Evolutionary conservation across 2,888 invertebrate genomes (phyloP).

Genomic region (Matsumyia berberina): DNA sequence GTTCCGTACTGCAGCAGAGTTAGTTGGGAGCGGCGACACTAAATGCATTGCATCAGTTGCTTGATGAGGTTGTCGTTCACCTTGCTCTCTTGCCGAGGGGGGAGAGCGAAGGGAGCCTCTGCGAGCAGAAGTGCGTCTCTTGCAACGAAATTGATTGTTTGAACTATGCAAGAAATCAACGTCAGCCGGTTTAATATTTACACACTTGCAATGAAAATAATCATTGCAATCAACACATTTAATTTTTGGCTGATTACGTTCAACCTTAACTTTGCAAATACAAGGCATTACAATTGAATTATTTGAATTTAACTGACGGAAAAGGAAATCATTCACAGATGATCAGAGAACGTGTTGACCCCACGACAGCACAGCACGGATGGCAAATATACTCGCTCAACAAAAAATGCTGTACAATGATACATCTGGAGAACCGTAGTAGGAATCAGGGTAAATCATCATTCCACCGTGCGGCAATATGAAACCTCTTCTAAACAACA

Average conservation of each 20-base stretch:
- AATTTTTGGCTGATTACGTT: constrained; percentile 7
- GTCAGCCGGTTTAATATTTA: constrained; percentile 7
- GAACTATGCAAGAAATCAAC: background rate
- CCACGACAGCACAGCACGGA: too few species aligned
- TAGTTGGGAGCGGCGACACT: background rate
- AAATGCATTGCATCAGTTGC: background rate
- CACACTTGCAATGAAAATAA: constrained; percentile 6
- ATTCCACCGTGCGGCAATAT: too few species aligned
- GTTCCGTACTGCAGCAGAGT: background rate
- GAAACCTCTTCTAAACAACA: too few species aligned
- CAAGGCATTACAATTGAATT: too few species aligned
- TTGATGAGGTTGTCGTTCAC: background rate
- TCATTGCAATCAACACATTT: constrained; percentile 13
- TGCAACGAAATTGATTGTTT: background rate
- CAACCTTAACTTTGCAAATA: background rate
- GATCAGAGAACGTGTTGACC: too few species aligned
- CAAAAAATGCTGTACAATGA: too few species aligned
- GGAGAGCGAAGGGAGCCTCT: constrained; percentile 9
- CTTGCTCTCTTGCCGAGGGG: background rate
- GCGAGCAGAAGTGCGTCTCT: background rate
- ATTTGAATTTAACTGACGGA: too few species aligned
- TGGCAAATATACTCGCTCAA: too few species aligned
- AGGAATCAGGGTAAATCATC: too few species aligned
- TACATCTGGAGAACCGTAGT: too few species aligned
- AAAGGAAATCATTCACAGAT: too few species aligned